Evolutionary conservation across 2,113 vertebrate genomes (phyloP), one percentile per base, ranked within the genome.

Genomic region (Atractosteus spatula): DNA sequence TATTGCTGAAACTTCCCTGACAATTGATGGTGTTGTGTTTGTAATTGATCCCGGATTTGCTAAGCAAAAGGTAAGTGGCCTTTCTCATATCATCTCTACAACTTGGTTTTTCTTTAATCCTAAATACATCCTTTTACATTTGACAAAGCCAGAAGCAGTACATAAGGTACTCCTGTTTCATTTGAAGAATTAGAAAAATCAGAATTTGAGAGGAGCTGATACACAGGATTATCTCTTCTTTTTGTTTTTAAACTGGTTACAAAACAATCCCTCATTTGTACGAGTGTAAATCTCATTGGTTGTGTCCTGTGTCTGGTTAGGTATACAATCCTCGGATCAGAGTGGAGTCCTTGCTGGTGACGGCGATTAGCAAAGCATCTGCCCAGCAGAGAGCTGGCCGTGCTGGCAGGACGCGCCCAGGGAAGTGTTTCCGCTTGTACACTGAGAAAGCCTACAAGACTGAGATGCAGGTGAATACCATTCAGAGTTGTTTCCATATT

Each of bases 1-100:
- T 83, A 99, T 98, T 55, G 97, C 96, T 0, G 97, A 99, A 88
- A 99, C 96, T 1, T 99, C 97, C 69, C 90, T 99, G 86, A 97
- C 96, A 86, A 98, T 98, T 81, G 96, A 98, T 62, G 96, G 97
- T 1, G 97, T 98, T 71, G 96, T 98, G 71, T 98, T 98, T 91
- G 97, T 98, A 83, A 99, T 98, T 81, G 97, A 99, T 94, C 96
- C 97, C 44, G 97, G 97, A 80, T 99, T 99, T 91, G 96, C 97
- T 42, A 98, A 99, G 87, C 96, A 98, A 89, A 99, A 99, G 94
- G 97, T 97, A 93, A 84, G 87, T 69, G 7, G 3, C 73, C 72
- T 72, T 85, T 79, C 67, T 1, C 74, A 75, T 70, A 85, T 86
- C 82, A 84, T 87, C 83, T 83, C 85, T 84, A 79, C 80, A 84